Base-by-base conservation (phyloP, 2,888 invertebrate species). In the Eilema caniola region DNA sequence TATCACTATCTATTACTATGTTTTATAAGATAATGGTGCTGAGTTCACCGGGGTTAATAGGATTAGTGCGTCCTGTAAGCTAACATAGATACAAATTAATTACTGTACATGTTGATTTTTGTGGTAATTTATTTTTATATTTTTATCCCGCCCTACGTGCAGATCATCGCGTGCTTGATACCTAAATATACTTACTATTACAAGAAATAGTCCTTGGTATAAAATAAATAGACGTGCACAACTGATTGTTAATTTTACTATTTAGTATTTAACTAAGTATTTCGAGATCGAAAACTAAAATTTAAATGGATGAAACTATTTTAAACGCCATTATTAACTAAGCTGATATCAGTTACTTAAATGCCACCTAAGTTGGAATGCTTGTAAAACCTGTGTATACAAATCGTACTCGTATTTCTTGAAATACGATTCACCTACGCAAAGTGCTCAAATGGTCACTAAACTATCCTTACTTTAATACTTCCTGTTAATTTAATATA, bases 31-130 rank as follows among this genome's bases (percentile, higher is more conserved):
- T 89, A 90, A 88, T 88, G 82, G 82, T 77, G 75, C 61, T 76
- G 82, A 82, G 87, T 87, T 86, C 88, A 88, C 70, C 67, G 80
- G 83, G 89, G 90, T 88, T 90, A 91, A 91, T 90, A 87, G 88
- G 86, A 88, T 90, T 89, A 90, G 84, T 83, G 83, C 85, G 87
- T 86, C 87, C 83, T 86, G 83, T 83, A 81, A 78, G 74, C 74
- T 77, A 78, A 82, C 83, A 80, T 74, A 74, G 3, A 47, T 62
- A 24, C 20, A 62, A 73, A 74, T 71, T 60, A 77, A 81, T 77
- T 70, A n/a, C 78, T 80, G 82, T 80, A 83, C 79, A 75, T 76
- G 14, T 59, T 78, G 64, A 80, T 79, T 75, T 72, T 76, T 37
- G 7, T 57, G 20, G 7, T 62, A 5, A 41, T 23, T 24, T 10